Evolutionary conservation across 2,113 vertebrate genomes (phyloP), one percentile per base, ranked within the genome.

Genomic region (Scalopus aquaticus): DNA sequence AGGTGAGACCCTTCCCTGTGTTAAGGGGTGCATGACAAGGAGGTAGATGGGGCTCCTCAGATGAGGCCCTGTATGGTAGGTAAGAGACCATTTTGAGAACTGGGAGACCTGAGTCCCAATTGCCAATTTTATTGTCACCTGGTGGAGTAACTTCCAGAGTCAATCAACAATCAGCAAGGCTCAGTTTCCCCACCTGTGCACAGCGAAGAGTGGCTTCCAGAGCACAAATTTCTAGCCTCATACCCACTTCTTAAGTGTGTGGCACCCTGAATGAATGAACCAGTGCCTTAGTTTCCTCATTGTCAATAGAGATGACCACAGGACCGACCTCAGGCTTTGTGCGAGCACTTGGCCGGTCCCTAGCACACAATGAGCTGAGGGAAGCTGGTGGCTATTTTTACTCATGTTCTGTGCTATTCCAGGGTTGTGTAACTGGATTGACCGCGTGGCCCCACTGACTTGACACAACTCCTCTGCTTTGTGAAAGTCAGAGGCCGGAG

Each of bases 371-470:
- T 0, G 24, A 51, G 35, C 60, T 84, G 51, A 74, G 89, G 30
- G n/a, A 26, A 87, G 58, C 62, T 22, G 44, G 49, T 54, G 44
- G 51, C 88, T 97, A 84, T 96, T 95, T 90, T 87, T 92, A 67
- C 22, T 84, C 72, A 3, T 79, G 86, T 74, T 70, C 42, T 70
- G 74, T 54, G 56, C 65, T 10, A 1, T 12, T 26, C 39, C 49
- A 22, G 32, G 26, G 72, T 87, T 96, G 42, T 77, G 42, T 90
- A 73, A 93, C 65, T 58, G 64, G 35, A 58, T 91, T 26, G 32
- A 70, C 92, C n/a, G 65, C 56, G 58, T 67, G 77, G 32, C 64
- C 93, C 88, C 65, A 11, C 62, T 44, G n/a, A 80, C 60, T 72
- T 84, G 85, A 88, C 65, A 81, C 15, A n/a, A 37, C 6, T 81